Evolutionary conservation across 2,797 vertebrate genomes (phyloP).

Genomic region (Stomatorhinus walkeri): DNA sequence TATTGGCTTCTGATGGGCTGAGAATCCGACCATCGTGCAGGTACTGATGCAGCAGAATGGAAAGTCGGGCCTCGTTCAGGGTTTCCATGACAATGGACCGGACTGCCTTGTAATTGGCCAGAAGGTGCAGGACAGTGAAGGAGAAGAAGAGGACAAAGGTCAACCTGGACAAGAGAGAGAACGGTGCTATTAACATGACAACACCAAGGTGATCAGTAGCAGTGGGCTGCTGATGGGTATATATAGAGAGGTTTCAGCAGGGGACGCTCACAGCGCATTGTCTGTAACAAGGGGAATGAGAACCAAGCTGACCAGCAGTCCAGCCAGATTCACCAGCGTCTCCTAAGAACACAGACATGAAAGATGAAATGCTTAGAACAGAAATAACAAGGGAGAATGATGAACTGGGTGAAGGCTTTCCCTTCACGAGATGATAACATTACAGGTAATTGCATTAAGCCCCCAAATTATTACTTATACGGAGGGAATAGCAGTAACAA

Average conservation of each 20-base stretch:
- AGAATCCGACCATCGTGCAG: constrained; percentile 54
- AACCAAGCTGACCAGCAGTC: constrained; percentile 72
- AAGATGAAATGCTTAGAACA: background rate
- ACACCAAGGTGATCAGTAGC: background rate
- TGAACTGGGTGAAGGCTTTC: background rate
- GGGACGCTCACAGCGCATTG: constrained; percentile 57
- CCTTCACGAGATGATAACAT: background rate
- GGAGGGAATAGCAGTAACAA: background rate
- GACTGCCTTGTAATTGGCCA: constrained; percentile 82
- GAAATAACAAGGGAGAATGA: background rate
- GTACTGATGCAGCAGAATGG: constrained; percentile 63
- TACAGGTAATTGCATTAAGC: background rate
- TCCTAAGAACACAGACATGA: constrained; percentile 55
- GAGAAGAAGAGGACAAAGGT: constrained; percentile 73
- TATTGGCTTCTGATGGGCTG: constrained; percentile 63
- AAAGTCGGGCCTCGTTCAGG: constrained; percentile 73
- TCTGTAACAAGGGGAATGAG: constrained; percentile 74
- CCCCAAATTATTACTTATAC: background rate
- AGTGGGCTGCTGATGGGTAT: background rate
- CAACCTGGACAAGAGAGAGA: constrained; percentile 50
- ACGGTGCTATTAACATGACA: background rate
- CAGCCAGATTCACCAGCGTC: constrained; percentile 78
- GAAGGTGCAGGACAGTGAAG: constrained; percentile 76
- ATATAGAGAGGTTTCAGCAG: background rate
- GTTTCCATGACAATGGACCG: constrained; percentile 81